Evolutionary conservation across 2,797 vertebrate species (phyloP).

Genomic region (Bovichtus variegatus): DNA sequence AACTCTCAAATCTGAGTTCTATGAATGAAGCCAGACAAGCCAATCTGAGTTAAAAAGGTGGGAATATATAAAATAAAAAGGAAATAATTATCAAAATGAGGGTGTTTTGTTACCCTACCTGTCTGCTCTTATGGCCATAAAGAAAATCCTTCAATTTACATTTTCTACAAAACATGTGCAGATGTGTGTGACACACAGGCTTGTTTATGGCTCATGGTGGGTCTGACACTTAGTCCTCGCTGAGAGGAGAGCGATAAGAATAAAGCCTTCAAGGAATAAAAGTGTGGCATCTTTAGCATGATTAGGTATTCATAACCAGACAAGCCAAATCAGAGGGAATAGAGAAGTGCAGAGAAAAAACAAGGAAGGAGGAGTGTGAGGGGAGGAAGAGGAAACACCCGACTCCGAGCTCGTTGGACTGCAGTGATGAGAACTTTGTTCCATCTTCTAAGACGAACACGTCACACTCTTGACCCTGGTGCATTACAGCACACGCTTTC

Average conservation of each 20-base stretch:
- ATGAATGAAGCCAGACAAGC: background rate
- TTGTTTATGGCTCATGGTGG: too few relatives aligned
- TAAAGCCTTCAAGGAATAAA: conserved; percentile 51
- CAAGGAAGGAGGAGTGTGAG: conserved; percentile 42
- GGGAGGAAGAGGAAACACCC: conserved; percentile 30
- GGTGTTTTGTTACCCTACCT: background rate
- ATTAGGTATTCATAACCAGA: conserved; percentile 76
- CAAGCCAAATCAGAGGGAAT: conserved; percentile 74
- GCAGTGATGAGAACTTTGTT: conserved; percentile 37
- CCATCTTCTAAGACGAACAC: conserved; percentile 35
- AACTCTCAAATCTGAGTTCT: background rate
- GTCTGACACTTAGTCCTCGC: too few relatives aligned
- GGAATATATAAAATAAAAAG: background rate
- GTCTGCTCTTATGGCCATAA: background rate
- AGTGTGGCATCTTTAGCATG: conserved; percentile 61
- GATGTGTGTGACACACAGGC: background rate
- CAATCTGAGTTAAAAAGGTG: background rate
- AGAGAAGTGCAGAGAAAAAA: conserved; percentile 65
- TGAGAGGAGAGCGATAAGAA: conserved; percentile 39
- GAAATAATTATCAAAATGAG: background rate
- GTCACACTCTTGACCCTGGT: conserved; percentile 17
- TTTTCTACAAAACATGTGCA: conserved; percentile 12
- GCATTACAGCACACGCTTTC: background rate
- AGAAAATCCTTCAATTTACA: conserved; percentile 7
- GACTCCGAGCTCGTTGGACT: conserved; percentile 60